Evolutionary conservation across 2,888 invertebrate genomes (phyloP).

Genomic region (Allolobophora icterica): DNA sequence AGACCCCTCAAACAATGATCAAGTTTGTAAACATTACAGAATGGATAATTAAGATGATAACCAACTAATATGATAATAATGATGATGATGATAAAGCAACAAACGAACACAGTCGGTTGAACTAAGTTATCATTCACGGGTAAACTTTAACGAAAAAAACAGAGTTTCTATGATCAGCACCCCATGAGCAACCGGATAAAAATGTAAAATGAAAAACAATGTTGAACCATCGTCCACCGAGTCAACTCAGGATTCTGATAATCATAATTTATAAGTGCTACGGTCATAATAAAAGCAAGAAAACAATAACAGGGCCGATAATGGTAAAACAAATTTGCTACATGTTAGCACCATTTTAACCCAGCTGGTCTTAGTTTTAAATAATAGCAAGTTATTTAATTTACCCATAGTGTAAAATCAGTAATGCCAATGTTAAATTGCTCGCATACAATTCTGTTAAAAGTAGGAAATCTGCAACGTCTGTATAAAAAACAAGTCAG

Average conservation of each 20-base stretch:
- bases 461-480: background rate
- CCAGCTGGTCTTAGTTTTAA: background rate
- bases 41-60: background rate
- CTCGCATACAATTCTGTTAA: background rate
- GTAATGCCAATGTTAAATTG: constrained; percentile 4
- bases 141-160: background rate
- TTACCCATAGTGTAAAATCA: background rate
- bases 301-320: background rate
- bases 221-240: background rate
- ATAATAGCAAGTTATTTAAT: background rate
- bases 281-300: background rate
- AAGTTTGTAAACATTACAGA: constrained; percentile 17
- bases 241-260: background rate
- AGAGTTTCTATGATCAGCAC: too few relatives aligned
- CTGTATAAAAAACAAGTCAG: background rate
- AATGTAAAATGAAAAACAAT: background rate
- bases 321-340: background rate
- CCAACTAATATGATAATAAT: background rate
- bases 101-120: background rate
- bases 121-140: background rate
- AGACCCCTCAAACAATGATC: too few relatives aligned
- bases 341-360: background rate
- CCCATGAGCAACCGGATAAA: too few relatives aligned
- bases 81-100: background rate
- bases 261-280: background rate